Base-by-base conservation (phyloP, 2,888 invertebrate species). In the Archips xylosteana region DNA sequence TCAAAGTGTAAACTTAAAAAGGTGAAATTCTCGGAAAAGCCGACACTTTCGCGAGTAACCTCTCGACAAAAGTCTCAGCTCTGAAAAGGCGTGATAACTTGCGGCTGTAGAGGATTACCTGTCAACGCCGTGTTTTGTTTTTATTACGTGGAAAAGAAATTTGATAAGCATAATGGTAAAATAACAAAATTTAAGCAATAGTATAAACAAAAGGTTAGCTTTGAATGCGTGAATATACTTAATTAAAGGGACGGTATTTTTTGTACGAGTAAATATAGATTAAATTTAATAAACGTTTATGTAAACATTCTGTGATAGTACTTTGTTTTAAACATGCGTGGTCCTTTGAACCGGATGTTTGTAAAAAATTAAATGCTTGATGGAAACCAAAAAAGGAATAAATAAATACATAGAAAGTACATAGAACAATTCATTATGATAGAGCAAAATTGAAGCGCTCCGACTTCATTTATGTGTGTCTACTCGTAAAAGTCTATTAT, bases 1-100 rank as follows among this genome's bases (percentile, higher is more conserved):
- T 60, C 73, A 73, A 72, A 63, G 72, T 54, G 66, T 54, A 54
- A 62, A 59, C 73, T 23, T 69, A 51, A 69, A 74, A 74, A 69
- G 73, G 68, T 69, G 64, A 69, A 49, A 34, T 69, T 69, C 64
- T 39, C 39, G n/a, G 69, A 13, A 64, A 74, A 64, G 68, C 63
- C 67, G n/a, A 61, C 71, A 54, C 64, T 64, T 42, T 2, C 12
- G 15, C 42, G 65, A 71, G 64, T 32, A 39, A 65, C 71, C 59
- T 13, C 64, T 71, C 34, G 47, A 65, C 65, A 57, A 12, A 49
- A 49, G 47, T 65, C 70, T 63, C n/a, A 6, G 57, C 65, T 65
- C 32, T 59, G 59, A 74, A 74, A 64, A 64, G 62, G 49, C 69
- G 42, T 49, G 64, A 34, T 60, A 68, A 66, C 34, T 67, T 42